Evolutionary conservation across 37 sponge, comb jelly and placozoan genomes (phyloP), one percentile per base, ranked within the genome.

Genomic region (Tethya wilhelma): DNA sequence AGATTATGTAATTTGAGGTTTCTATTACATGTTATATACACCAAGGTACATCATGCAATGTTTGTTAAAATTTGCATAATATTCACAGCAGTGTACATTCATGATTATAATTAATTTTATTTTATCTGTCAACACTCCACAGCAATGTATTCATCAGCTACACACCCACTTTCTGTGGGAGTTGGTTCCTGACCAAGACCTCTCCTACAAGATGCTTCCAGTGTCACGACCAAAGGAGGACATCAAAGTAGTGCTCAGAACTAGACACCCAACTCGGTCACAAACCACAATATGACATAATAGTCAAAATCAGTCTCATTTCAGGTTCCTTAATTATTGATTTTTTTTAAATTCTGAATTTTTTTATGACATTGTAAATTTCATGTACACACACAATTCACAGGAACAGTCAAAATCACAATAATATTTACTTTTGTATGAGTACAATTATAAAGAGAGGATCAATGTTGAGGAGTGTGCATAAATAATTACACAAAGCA

Each of bases 191-290:
- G 82, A 66, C 22, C 88, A 90, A 69, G 71, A 84, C 44, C 28
- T 93, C 29, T 42, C 53, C 25, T 91, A 91, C 75, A 96, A 96
- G 66, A 72, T 63, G 26, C 62, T 96, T 6, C 96, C 96, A 26
- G 87, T 96, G 28, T 75, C 77, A 12, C 75, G 96, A 75, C 96
- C 96, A 29, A 77, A 62, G 44, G 63, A 83, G 0, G 82, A 93
- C 75, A 75, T 93, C 14, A 43, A 56, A 28, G 85, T 49, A 2
- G 34, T 68, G 2, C 77, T 88, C 43, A 84, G 36, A 65, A 20
- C 5, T 6, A n/a, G 28, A 7, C 63, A 12, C 14, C 14, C 53
- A 49, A 49, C 9, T 49, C 9, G 14, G 53, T 49, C 53, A 49
- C 14, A 19, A 9, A 49, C 14, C 53, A 49, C 14, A 19, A 49